Conservation (phyloP, 2,113 vertebrate species). For the Phainopepla nitens region DNA sequence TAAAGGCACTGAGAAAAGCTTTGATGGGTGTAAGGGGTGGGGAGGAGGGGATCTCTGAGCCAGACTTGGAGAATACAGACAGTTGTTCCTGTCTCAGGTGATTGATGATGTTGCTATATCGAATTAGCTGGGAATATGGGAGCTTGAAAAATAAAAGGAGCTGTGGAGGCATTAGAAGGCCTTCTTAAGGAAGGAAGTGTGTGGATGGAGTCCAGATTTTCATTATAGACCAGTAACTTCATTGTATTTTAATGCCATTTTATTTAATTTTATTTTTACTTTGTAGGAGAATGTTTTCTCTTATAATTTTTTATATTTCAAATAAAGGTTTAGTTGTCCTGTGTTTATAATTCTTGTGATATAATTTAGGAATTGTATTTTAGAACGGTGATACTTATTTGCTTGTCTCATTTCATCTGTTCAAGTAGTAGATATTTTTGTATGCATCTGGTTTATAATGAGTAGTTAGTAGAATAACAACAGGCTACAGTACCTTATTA, state of each 20-base stretch:
- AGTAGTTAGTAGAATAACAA: constrained; percentile 62
- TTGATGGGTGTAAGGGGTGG: neutral
- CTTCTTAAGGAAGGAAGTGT: constrained; percentile 47
- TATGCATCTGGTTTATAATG: constrained; percentile 52
- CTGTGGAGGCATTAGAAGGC: constrained; percentile 32
- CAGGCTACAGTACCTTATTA: constrained; percentile 55
- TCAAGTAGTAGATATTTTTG: constrained; percentile 36
- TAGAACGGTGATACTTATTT: constrained; percentile 22
- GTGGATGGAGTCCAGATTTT: constrained; percentile 49
- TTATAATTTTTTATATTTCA: constrained; percentile 30
- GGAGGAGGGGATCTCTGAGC: neutral
- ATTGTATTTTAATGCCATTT: constrained; percentile 47
- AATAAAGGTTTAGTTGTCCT: neutral
- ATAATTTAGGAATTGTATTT: constrained; percentile 18
- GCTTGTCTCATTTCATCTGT: constrained; percentile 57
- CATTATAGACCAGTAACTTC: constrained; percentile 29
- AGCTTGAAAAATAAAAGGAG: constrained; percentile 59
- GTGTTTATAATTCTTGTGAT: neutral
- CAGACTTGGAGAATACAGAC: constrained; percentile 17
- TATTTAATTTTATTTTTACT: constrained; percentile 51
- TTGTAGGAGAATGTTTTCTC: constrained; percentile 38
- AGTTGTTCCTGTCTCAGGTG: constrained; percentile 64
- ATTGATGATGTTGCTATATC: constrained; percentile 77
- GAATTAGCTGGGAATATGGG: constrained; percentile 74
- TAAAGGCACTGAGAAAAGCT: neutral